phyloP scores from a whole-genome alignment of 2,888 invertebrate species.

The Drosophila anceps region DNA sequence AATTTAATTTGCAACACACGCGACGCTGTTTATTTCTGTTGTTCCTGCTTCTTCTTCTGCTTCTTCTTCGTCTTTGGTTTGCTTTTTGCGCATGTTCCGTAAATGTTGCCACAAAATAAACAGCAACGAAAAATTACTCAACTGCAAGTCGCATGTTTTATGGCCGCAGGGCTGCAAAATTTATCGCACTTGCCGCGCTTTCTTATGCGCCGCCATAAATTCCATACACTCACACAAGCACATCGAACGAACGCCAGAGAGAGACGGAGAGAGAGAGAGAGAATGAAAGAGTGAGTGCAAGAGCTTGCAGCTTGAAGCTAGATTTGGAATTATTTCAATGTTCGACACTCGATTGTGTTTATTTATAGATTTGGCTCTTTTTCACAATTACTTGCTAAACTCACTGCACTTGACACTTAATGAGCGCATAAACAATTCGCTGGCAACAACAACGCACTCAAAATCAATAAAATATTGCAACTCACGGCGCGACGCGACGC shows the following conservation, averaged over 20 bases:
- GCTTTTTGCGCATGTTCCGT: constrained; percentile 74
- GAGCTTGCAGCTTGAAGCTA: constrained; percentile 7
- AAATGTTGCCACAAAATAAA: constrained; percentile 49
- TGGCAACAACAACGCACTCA: constrained; percentile 31
- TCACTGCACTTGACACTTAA: constrained; percentile 49
- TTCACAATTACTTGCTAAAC: constrained; percentile 24
- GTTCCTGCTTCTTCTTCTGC: constrained; percentile 14
- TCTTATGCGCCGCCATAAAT: constrained; percentile 64
- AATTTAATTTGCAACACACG: constrained; percentile 71
- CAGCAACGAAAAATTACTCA: constrained; percentile 67
- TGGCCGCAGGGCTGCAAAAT: constrained; percentile 78
- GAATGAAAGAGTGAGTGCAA: background rate
- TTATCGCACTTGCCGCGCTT: constrained; percentile 76
- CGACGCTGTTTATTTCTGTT: constrained; percentile 49
- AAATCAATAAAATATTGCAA: constrained; percentile 64
- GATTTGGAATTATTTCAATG: constrained; percentile 38
- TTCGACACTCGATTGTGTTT: constrained; percentile 42
- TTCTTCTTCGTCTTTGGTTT: constrained; percentile 25
- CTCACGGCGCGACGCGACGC: constrained; percentile 46
- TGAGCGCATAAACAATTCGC: constrained; percentile 44
- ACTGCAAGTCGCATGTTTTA: constrained; percentile 80
- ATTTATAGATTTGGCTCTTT: constrained; percentile 37
- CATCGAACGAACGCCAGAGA: constrained; percentile 6
- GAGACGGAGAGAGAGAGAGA: constrained; percentile 10
- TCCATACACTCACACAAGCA: constrained; percentile 23